A percentile compares a stretch with the other conserved stretches of the same genome.
Evolutionary conservation across 1,140 invertebrate species (phyloP).

Genomic region (Drusus annulatus): DNA sequence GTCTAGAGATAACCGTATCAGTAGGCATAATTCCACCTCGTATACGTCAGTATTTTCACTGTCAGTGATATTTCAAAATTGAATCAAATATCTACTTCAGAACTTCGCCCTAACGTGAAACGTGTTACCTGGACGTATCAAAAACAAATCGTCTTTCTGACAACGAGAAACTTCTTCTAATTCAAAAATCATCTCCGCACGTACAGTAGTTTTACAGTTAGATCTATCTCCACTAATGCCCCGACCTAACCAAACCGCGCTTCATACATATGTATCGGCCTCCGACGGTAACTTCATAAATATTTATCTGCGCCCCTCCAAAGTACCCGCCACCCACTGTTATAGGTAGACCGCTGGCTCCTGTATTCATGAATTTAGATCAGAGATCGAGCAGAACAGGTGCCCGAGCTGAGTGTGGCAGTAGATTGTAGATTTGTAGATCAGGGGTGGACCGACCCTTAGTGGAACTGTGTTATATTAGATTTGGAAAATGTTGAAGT

Average conservation of each 20-base stretch:
- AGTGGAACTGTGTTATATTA: background rate
- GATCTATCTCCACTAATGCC: background rate
- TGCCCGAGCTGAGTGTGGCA: background rate
- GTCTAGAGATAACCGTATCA: too few relatives aligned
- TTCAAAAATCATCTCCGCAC: too few relatives aligned
- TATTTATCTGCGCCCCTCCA: background rate
- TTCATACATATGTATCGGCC: constrained; percentile 27
- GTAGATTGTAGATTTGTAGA: background rate
- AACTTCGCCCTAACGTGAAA: too few relatives aligned
- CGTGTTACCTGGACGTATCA: too few relatives aligned
- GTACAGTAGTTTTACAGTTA: too few relatives aligned
- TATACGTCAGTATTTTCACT: too few relatives aligned
- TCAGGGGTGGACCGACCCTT: background rate
- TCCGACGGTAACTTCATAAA: background rate
- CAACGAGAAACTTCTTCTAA: too few relatives aligned
- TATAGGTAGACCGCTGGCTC: too few relatives aligned
- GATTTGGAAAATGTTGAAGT: background rate
- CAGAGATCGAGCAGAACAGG: background rate
- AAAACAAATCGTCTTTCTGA: too few relatives aligned
- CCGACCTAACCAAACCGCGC: background rate
- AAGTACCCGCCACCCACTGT: background rate
- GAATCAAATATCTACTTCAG: too few relatives aligned
- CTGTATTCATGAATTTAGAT: constrained; percentile 35
- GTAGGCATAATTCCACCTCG: too few relatives aligned
- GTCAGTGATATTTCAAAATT: too few relatives aligned